Percentiles rank a stretch among this genome's conserved stretches.
These are phyloP conservation scores for Ictalurus punctatus DNA, from an alignment of 2,113 vertebrate species.

Conservation along the genomic window DNA sequence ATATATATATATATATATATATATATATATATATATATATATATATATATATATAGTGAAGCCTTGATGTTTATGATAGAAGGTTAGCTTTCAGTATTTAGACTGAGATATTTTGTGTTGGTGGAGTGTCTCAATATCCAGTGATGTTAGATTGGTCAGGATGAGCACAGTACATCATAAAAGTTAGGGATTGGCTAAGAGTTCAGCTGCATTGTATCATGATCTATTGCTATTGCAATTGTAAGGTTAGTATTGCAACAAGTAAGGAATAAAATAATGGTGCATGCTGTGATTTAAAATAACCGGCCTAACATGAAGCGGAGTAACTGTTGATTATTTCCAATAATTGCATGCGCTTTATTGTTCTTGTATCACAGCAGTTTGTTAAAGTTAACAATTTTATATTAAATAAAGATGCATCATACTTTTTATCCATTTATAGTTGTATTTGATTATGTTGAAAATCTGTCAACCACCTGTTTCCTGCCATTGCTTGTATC, in stretches of 20 bases:
- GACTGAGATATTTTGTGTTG: background rate
- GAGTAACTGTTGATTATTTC: background rate
- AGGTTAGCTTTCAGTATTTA: background rate
- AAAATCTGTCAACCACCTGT: background rate
- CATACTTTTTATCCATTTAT: background rate
- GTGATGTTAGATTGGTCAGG: background rate
- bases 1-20: too few relatives aligned
- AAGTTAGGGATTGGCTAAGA: background rate
- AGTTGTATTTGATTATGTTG: background rate
- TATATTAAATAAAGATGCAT: background rate
- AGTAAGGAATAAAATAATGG: background rate
- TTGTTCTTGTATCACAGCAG: background rate
- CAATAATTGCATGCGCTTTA: background rate
- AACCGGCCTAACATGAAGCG: background rate
- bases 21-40: too few relatives aligned
- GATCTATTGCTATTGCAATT: background rate
- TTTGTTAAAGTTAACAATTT: background rate
- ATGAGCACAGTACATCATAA: background rate
- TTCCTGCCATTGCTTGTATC: background rate
- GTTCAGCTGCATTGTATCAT: background rate
- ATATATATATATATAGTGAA: background rate
- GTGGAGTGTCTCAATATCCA: background rate
- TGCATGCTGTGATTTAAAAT: background rate
- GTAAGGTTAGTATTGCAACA: background rate
- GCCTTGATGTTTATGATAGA: background rate